These are phyloP conservation scores for Drosophila atripex DNA, from an alignment of 2,888 invertebrate genomes.

Conservation along the genomic window DNA sequence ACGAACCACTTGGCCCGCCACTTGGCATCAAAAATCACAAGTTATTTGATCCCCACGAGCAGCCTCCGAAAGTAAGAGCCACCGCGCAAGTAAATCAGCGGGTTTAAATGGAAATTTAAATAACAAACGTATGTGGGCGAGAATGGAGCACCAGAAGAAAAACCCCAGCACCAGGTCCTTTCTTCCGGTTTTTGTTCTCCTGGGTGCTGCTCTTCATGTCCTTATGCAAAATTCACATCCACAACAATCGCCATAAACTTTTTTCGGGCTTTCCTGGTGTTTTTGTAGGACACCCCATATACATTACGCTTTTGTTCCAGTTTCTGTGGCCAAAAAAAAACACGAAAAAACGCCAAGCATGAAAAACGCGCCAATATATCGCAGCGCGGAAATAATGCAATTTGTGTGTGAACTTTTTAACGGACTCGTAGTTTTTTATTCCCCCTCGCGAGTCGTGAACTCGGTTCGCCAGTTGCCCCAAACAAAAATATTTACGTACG, in stretches of 20 bases:
- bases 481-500: conserved; percentile 72
- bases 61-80: conserved; percentile 1
- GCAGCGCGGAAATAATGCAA: conserved; percentile 68
- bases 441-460: conserved; percentile 8
- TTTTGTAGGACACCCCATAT: conserved; percentile 40
- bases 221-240: conserved; percentile 62
- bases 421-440: conserved; percentile 55
- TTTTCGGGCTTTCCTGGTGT: conserved; percentile 35
- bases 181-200: conserved; percentile 26
- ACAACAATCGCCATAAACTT: conserved; percentile 56
- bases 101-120: conserved; percentile 64
- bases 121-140: conserved; percentile 48
- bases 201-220: conserved; percentile 42
- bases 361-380: conserved; percentile 70
- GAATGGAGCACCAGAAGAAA: background rate
- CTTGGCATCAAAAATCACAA: conserved; percentile 56
- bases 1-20: conserved; percentile 39
- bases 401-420: conserved; percentile 76
- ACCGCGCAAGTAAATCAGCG: conserved; percentile 29
- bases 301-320: conserved; percentile 44
- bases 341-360: conserved; percentile 22
- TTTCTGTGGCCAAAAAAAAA: conserved; percentile 2
- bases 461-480: conserved; percentile 59
- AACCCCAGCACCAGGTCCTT: conserved; percentile 1
- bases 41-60: conserved; percentile 37